These are phyloP conservation scores for Sapajus apella DNA, from an alignment of 2,113 vertebrate species.

Conservation along the genomic window DNA sequence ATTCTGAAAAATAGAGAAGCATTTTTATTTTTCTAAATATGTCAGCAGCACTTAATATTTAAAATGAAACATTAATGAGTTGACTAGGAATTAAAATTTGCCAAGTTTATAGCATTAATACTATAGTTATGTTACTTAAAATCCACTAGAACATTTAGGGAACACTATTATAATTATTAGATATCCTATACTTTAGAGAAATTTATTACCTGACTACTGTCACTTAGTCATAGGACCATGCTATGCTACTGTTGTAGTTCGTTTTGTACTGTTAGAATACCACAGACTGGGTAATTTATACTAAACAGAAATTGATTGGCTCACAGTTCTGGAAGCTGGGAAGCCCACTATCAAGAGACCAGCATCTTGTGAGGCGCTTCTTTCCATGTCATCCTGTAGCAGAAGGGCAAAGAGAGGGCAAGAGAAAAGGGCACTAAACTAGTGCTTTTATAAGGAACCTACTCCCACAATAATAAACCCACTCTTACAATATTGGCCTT, in stretches of 20 bases:
- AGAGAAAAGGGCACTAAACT: not conserved
- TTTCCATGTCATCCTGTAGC: not conserved
- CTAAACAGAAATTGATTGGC: not conserved
- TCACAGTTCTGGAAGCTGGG: not conserved
- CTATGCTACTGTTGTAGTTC: not conserved
- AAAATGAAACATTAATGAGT: not conserved
- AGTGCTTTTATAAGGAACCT: not conserved
- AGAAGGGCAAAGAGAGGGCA: not conserved
- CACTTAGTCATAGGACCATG: not conserved
- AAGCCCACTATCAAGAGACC: not conserved
- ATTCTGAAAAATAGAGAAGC: not conserved
- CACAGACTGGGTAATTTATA: not conserved
- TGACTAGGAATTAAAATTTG: not conserved
- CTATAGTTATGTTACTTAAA: not conserved
- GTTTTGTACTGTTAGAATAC: not conserved
- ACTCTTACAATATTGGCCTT: not conserved
- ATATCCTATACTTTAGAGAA: not conserved
- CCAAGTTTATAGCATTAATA: not conserved
- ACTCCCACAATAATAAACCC: not conserved
- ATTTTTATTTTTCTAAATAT: not conserved
- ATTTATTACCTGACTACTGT: not conserved
- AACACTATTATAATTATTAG: not conserved
- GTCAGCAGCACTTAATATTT: not conserved
- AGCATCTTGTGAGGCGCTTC: not conserved
- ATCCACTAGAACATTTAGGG: not conserved